Percentiles rank a stretch among this genome's conserved stretches.
Evolutionary conservation across 1,140 invertebrate species (phyloP).

Genomic region (Brachionus manjavacas): DNA sequence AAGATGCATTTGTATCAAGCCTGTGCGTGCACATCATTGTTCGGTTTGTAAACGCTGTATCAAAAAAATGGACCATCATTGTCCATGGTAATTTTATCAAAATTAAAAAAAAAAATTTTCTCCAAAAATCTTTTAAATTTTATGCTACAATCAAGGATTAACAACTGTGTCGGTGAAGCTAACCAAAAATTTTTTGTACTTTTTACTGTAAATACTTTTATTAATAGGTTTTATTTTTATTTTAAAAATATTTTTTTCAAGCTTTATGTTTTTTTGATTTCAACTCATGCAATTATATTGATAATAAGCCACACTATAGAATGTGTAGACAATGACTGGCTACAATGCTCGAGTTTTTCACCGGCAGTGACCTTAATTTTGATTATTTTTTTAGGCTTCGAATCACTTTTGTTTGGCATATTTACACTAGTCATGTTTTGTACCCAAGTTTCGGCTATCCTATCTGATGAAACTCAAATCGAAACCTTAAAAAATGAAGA

Average conservation of each 20-base stretch:
- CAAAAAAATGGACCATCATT: conserved; percentile 98
- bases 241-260: conserved; percentile 61
- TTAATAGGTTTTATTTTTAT: conserved; percentile 43
- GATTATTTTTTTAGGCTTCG: conserved; percentile 89
- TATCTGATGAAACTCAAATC: conserved; percentile 68
- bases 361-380: conserved; percentile 91
- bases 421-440: conserved; percentile 97
- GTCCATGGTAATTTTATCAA: conserved; percentile 70
- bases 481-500: conserved; percentile 37
- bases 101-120: not conserved
- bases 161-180: conserved; percentile 98
- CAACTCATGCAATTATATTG: conserved; percentile 83
- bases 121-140: no score
- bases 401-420: conserved; percentile 91
- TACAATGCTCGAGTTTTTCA: conserved; percentile 80
- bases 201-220: conserved; percentile 75
- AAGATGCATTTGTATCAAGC: conserved; percentile 97
- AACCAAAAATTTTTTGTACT: conserved; percentile 99
- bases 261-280: conserved; percentile 96
- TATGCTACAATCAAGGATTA: conserved; percentile 61
- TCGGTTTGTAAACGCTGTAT: conserved; percentile 72
- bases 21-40: conserved; percentile 95
- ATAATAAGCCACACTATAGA: conserved; percentile 86
- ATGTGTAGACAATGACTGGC: conserved; percentile 87
- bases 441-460: conserved; percentile 93